Conservation (phyloP, 2,797 vertebrate genomes). For the Notoglanidium macrostoma region DNA sequence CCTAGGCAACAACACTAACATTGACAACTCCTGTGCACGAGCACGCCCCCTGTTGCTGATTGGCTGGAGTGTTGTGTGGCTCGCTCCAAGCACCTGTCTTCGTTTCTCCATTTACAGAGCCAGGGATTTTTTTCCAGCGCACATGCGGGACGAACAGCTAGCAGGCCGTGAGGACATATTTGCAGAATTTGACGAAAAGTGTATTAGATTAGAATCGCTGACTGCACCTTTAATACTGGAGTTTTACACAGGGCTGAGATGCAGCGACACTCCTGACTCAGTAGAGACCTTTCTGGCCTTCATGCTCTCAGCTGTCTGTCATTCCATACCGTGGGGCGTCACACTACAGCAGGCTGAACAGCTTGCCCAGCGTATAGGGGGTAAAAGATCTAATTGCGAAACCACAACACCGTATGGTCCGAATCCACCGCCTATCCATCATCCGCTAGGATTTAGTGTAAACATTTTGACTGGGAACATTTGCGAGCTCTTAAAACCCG, state of each 20-base stretch:
- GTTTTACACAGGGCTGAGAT: neutral
- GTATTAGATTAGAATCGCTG: too few relatives aligned
- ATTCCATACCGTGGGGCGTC: neutral
- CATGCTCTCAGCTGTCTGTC: slow-evolving; percentile 15
- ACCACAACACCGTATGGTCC: slow-evolving; percentile 42
- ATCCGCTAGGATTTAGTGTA: slow-evolving; percentile 8
- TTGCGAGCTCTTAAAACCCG: neutral
- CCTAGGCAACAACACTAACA: too few relatives aligned
- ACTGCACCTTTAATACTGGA: neutral
- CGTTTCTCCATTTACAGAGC: too few relatives aligned
- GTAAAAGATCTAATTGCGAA: slow-evolving; percentile 38
- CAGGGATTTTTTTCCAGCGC: too few relatives aligned
- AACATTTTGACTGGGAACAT: slow-evolving; percentile 10
- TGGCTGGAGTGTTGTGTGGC: too few relatives aligned
- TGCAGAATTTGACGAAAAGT: too few relatives aligned
- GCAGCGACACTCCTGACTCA: neutral
- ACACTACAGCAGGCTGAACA: slow-evolving; percentile 19
- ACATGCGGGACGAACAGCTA: too few relatives aligned
- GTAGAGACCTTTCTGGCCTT: slow-evolving; percentile 17
- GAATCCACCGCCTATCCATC: slow-evolving; percentile 26
- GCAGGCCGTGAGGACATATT: too few relatives aligned
- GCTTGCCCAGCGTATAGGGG: slow-evolving; percentile 35
- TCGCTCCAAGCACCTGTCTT: too few relatives aligned
- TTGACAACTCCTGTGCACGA: too few relatives aligned
- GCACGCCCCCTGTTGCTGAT: too few relatives aligned